phyloP scores from a whole-genome alignment of 2,888 invertebrate species.

The Drosophila demipolita region DNA sequence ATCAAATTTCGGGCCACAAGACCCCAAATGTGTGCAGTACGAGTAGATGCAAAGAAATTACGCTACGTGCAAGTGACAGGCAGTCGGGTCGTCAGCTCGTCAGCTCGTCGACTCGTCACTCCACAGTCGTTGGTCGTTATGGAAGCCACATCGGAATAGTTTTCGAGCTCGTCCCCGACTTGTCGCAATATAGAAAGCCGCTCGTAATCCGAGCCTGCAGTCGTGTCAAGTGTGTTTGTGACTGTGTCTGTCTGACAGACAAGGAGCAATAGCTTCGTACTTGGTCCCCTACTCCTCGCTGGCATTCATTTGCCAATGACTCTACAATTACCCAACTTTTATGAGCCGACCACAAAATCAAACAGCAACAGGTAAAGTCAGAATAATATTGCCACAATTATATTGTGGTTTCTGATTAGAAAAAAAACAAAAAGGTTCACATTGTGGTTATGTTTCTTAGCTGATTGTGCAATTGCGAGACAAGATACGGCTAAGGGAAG shows the following conservation, averaged over 20 bases:
- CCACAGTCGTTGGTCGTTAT: conserved; percentile 49
- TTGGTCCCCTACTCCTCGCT: conserved; percentile 16
- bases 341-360: conserved; percentile 58
- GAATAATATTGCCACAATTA: conserved; percentile 56
- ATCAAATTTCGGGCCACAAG: conserved; percentile 68
- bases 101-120: conserved; percentile 39
- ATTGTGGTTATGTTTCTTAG: conserved; percentile 28
- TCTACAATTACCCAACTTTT: conserved; percentile 49
- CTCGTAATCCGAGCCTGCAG: conserved; percentile 70
- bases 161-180: conserved; percentile 41
- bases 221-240: conserved; percentile 73
- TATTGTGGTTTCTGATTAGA: conserved; percentile 67
- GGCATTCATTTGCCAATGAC: conserved; percentile 8
- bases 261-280: conserved; percentile 47
- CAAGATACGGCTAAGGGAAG: conserved; percentile 16
- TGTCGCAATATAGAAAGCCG: conserved; percentile 50
- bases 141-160: conserved; percentile 48
- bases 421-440: conserved; percentile 40
- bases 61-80: conserved; percentile 36
- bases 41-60: conserved; percentile 52
- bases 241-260: conserved; percentile 45
- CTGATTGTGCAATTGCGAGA: conserved; percentile 32
- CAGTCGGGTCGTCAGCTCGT: conserved; percentile 11
- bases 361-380: conserved; percentile 34
- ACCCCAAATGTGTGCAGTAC: conserved; percentile 28